These are phyloP conservation scores for Syngnathus scovelli DNA, from an alignment of 2,113 vertebrate species.

Conservation along the genomic window DNA sequence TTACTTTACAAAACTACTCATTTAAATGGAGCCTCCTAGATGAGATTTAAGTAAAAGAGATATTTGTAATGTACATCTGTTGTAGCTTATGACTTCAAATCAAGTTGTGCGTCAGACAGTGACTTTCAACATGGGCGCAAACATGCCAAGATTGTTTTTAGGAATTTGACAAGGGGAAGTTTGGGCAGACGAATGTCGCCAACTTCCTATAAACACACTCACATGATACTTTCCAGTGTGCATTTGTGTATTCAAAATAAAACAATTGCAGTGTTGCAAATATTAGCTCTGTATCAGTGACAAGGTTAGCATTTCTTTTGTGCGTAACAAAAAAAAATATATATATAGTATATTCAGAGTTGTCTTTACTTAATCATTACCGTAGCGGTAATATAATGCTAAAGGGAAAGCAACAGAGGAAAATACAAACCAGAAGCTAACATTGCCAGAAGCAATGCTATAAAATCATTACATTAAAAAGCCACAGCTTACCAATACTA, in stretches of 20 bases:
- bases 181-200: background rate
- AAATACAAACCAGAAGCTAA: slow-evolving; percentile 58
- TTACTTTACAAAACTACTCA: slow-evolving; percentile 10
- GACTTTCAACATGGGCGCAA: background rate
- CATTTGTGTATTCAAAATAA: slow-evolving; percentile 1
- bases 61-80: background rate
- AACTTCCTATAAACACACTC: background rate
- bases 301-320: slow-evolving; percentile 86
- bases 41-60: background rate
- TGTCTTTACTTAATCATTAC: background rate
- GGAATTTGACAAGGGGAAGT: background rate
- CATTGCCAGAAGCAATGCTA: slow-evolving; percentile 51
- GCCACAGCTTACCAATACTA: slow-evolving; percentile 41
- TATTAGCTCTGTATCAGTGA: slow-evolving; percentile 45
- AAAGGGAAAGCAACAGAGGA: slow-evolving; percentile 3
- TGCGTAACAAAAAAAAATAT: slow-evolving; percentile 41
- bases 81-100: background rate
- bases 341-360: slow-evolving; percentile 15
- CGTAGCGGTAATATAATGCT: background rate
- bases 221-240: background rate
- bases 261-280: background rate
- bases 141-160: background rate
- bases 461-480: slow-evolving; percentile 48
- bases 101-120: background rate
- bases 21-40: background rate